Conservation (phyloP, 2,888 invertebrate species). For the Drosophila fulvimacula region DNA sequence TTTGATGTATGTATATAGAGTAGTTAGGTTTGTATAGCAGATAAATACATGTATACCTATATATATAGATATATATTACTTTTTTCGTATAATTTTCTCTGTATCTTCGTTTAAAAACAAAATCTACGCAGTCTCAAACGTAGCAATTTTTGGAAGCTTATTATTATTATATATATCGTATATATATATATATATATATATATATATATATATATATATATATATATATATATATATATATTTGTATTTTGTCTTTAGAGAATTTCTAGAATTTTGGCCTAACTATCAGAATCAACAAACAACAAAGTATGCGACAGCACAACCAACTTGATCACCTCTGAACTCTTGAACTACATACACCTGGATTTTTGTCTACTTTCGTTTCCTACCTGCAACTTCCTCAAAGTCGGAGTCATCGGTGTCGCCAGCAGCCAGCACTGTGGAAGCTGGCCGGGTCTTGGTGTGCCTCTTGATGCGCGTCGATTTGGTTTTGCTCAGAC, state of each 20-base stretch:
- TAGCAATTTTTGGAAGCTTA: constrained; percentile 76
- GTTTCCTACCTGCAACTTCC: constrained; percentile 88
- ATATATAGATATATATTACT: constrained; percentile 18
- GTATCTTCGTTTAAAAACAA: constrained; percentile 52
- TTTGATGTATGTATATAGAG: constrained; percentile 7
- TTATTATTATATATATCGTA: constrained; percentile 6
- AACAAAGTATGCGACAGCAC: constrained; percentile 57
- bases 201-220: constrained; percentile 3
- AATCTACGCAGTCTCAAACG: constrained; percentile 76
- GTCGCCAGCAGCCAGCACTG: constrained; percentile 83
- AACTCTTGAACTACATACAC: constrained; percentile 18
- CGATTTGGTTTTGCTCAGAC: constrained; percentile 79
- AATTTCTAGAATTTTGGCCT: constrained; percentile 42
- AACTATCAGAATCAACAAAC: constrained; percentile 50
- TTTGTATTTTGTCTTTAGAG: background rate
- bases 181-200: background rate
- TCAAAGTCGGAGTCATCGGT: constrained; percentile 89
- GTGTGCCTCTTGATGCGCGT: constrained; percentile 81
- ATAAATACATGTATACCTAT: constrained; percentile 39
- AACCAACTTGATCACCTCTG: constrained; percentile 61
- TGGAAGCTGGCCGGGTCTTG: constrained; percentile 80
- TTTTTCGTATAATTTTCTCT: background rate
- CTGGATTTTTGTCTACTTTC: constrained; percentile 68
- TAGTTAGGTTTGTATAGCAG: constrained; percentile 49
- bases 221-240: background rate